phyloP scores from a whole-genome alignment of 2,113 vertebrate species.

The Mus pahari region DNA sequence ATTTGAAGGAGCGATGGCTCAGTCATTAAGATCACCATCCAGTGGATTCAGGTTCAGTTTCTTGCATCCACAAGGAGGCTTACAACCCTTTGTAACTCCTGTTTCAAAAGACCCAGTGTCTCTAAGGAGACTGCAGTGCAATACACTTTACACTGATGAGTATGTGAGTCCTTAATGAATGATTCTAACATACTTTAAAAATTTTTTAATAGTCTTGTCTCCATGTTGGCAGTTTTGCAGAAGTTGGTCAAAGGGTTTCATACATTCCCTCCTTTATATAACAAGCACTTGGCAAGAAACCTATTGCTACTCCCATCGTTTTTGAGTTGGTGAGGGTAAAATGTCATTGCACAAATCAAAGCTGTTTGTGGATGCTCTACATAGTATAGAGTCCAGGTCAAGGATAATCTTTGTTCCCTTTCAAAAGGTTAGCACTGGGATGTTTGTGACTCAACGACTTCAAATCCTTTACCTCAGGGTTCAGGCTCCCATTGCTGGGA shows the following conservation, averaged over 20 bases:
- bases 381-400: not conserved
- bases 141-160: not conserved
- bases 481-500: not conserved
- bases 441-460: not conserved
- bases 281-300: not conserved
- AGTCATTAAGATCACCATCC: not conserved
- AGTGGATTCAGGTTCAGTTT: not conserved
- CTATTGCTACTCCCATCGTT: not conserved
- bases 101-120: not conserved
- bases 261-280: not conserved
- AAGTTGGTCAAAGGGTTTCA: not conserved
- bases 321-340: not conserved
- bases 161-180: not conserved
- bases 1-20: not conserved
- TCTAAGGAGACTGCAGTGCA: not conserved
- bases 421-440: not conserved
- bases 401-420: not conserved
- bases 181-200: not conserved
- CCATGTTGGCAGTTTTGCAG: not conserved
- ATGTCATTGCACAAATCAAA: not conserved
- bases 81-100: not conserved
- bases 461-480: not conserved
- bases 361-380: not conserved
- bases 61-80: not conserved
- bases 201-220: not conserved